Evolutionary conservation across 92 coral and sea anemone genomes (phyloP).

Genomic region (Porites rus): DNA sequence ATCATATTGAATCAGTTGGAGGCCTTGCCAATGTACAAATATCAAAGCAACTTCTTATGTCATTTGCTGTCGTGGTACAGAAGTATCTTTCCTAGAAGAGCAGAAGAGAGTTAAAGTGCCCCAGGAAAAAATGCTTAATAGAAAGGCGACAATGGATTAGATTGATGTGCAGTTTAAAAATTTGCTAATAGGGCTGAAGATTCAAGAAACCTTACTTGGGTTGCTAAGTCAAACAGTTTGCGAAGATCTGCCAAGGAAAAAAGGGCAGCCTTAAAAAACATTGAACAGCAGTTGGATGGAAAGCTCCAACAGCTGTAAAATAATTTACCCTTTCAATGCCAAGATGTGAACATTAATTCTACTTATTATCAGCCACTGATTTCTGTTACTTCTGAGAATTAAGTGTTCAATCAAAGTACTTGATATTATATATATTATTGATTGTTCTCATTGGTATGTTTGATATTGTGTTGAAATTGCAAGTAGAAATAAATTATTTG

Average conservation of each 20-base stretch:
- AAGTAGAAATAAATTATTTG: constrained; percentile 6
- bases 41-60: constrained; percentile 55
- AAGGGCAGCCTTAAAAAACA: constrained; percentile 43
- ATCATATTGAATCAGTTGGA: constrained; percentile 49
- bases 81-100: constrained; percentile 60
- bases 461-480: too few relatives aligned
- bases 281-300: constrained; percentile 36
- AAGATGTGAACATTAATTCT: too few relatives aligned
- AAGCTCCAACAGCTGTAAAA: constrained; percentile 16
- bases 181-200: constrained; percentile 48
- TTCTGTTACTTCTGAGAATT: too few relatives aligned
- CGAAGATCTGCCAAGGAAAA: constrained; percentile 61
- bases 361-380: too few relatives aligned
- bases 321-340: neutral
- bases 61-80: constrained; percentile 47
- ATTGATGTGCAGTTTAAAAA: constrained; percentile 46
- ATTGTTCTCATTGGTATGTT: too few relatives aligned
- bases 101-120: constrained; percentile 17
- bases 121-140: constrained; percentile 23
- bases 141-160: constrained; percentile 40
- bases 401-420: too few relatives aligned
- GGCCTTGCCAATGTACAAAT: constrained; percentile 57
- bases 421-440: too few relatives aligned
- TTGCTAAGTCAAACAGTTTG: constrained; percentile 59
- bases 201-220: constrained; percentile 53